Base-by-base conservation (phyloP, 2,113 vertebrate species). In the Lamprotornis superbus region DNA sequence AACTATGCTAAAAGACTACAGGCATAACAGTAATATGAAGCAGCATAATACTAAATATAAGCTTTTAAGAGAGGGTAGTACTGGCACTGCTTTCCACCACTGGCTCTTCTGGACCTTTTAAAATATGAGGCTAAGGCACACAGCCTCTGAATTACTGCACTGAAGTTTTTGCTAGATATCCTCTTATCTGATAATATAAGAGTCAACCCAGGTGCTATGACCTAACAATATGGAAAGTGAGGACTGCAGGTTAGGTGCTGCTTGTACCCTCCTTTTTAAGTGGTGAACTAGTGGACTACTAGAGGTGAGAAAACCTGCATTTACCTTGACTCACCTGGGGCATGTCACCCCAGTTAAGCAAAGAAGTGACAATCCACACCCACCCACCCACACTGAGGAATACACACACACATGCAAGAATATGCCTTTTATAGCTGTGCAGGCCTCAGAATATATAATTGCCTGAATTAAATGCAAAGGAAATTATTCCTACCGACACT, bases 1-100 rank as follows among this genome's bases (percentile, higher is more conserved):
- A 90, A 71, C 73, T 78, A 50, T 68, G 69, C 42, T 95, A 87
- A 93, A 85, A 94, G 24, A 81, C 70, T 64, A 95, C 10, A 27
- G 50, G 28, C 37, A 68, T 83, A 90, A 70, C 6, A 85, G 68
- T 57, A 73, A 92, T 81, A 87, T 44, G 37, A 86, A 90, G 60
- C 81, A 83, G 90, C 46, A 79, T 52, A 57, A 79, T 93, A 83
- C 23, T 53, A 68, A 69, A 87, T 7, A 5, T 15, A 80, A 73
- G 5, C 31, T 86, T 83, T 80, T 53, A 86, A 60, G 27, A 70
- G 17, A 5, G 15, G 42, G 17, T 60, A 82, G 61, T 40, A 63
- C 87, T 12, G 28, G 17, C 55, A 56, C 23, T 63, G 42, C 56
- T 95, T 84, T 46, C 55, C 13, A 39, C 55, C 23, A 33, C 65